phyloP scores from a whole-genome alignment of 1,140 invertebrate genomes.

The Lerema accius region DNA sequence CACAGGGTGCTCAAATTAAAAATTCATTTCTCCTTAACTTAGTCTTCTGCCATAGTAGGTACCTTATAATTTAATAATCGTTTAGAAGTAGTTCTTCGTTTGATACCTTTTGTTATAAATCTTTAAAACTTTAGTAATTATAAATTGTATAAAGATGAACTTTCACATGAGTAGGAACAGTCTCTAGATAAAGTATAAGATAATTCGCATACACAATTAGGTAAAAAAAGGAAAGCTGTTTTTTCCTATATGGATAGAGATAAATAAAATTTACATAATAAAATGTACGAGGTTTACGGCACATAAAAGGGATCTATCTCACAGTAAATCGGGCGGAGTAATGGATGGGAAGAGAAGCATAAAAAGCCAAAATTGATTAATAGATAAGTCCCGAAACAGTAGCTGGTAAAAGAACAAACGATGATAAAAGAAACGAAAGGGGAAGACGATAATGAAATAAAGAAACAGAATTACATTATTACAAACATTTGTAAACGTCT shows the following conservation, averaged over 20 bases:
- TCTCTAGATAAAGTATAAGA: no score
- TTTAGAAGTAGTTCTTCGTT: no score
- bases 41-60: background rate
- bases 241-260: background rate
- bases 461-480: background rate
- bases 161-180: no score
- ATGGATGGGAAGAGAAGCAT: background rate
- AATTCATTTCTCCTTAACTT: background rate
- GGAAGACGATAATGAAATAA: background rate
- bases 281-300: conserved; percentile 8
- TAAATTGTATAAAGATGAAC: no score
- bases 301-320: background rate
- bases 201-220: no score
- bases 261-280: conserved; percentile 24
- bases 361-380: conserved; percentile 2
- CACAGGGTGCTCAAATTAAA: background rate
- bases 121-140: no score
- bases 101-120: no score
- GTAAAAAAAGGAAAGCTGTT: background rate
- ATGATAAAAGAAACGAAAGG: background rate
- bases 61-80: no score
- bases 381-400: conserved; percentile 1
- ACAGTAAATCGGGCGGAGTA: background rate
- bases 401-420: background rate
- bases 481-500: no score